Conservation (phyloP, 2,113 vertebrate genomes). For the Xiphophorus couchianus region DNA sequence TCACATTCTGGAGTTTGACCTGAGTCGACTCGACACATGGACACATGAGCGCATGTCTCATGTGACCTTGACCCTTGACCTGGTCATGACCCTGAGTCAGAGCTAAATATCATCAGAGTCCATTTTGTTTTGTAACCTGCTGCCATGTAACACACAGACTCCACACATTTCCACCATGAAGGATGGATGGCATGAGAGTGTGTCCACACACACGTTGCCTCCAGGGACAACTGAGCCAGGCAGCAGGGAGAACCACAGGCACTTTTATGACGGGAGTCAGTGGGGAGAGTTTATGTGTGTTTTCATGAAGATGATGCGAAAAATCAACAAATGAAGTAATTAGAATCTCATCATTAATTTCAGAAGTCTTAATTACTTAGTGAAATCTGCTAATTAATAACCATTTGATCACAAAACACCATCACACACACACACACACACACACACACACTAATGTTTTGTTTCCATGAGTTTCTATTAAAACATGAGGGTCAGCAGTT, state of each 20-base stretch:
- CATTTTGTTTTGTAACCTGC: constrained; percentile 19
- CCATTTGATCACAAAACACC: too few relatives aligned
- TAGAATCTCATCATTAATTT: background rate
- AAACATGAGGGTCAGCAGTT: too few relatives aligned
- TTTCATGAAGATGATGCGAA: background rate
- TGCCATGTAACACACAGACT: constrained; percentile 40
- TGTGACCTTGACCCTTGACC: constrained; percentile 35
- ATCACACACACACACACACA: too few relatives aligned
- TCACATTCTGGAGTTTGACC: background rate
- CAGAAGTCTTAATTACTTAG: background rate
- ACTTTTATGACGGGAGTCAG: too few relatives aligned
- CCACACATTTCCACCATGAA: constrained; percentile 14
- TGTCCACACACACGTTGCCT: constrained; percentile 20
- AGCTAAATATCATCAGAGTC: constrained; percentile 44
- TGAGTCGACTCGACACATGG: background rate
- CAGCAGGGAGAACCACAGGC: background rate
- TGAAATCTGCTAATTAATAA: background rate
- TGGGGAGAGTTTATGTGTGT: background rate
- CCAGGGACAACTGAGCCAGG: constrained; percentile 3
- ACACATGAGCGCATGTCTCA: too few relatives aligned
- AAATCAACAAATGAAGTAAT: background rate
- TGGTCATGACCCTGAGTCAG: constrained; percentile 26
- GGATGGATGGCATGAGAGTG: constrained; percentile 29
- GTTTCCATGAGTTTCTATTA: too few relatives aligned
- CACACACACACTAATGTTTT: too few relatives aligned